phyloP scores from a whole-genome alignment of 2,888 invertebrate species.

The Pammene fasciana region DNA sequence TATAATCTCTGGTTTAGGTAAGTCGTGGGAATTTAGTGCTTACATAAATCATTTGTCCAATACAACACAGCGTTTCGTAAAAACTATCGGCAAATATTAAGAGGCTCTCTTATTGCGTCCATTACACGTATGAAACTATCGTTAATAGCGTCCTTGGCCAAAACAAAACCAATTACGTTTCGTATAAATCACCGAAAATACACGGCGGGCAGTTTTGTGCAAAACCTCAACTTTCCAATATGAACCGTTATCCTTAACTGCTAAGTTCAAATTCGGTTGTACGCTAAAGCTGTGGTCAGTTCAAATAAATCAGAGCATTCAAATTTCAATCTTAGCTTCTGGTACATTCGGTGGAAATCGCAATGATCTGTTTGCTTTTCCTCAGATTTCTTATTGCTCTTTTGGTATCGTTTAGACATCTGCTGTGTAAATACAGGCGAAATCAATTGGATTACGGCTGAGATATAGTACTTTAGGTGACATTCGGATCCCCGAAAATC shows the following conservation, averaged over 20 bases:
- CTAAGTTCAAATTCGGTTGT: slow-evolving; percentile 26
- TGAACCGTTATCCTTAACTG: neutral
- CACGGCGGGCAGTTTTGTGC: slow-evolving; percentile 46
- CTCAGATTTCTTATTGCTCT: slow-evolving; percentile 31
- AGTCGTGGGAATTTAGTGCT: no score
- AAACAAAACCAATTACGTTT: slow-evolving; percentile 75
- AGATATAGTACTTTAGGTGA: slow-evolving; percentile 4
- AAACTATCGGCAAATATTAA: slow-evolving; percentile 55
- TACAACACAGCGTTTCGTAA: neutral
- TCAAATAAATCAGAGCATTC: slow-evolving; percentile 3
- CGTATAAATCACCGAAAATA: slow-evolving; percentile 69
- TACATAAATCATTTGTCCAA: no score
- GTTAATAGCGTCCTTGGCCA: slow-evolving; percentile 70
- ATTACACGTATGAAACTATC: slow-evolving; percentile 71
- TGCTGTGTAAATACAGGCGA: slow-evolving; percentile 33
- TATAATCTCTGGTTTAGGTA: no score
- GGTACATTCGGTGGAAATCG: slow-evolving; percentile 5
- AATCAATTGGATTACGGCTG: slow-evolving; percentile 33
- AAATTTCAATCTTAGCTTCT: slow-evolving; percentile 21
- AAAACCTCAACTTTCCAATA: slow-evolving; percentile 10
- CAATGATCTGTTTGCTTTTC: neutral
- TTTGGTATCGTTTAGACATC: slow-evolving; percentile 35
- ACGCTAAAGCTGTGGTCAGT: slow-evolving; percentile 21
- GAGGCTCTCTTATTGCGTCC: slow-evolving; percentile 60
- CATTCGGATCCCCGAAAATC: neutral